Evolutionary conservation across 2,113 vertebrate species (phyloP).

Genomic region (Anoura caudifer): DNA sequence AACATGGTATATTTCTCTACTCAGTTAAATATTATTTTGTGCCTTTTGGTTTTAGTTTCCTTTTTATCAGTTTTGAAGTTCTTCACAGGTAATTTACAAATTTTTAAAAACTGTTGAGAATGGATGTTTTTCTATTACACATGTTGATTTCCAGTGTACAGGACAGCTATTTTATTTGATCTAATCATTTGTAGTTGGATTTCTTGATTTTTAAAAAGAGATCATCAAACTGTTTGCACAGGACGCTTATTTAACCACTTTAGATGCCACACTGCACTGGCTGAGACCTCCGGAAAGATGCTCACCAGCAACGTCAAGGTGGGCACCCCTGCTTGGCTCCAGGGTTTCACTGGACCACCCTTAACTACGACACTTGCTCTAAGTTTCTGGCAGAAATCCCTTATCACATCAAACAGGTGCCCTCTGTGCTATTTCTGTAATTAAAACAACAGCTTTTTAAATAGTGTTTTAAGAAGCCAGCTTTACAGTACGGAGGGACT

Average conservation of each 20-base stretch:
- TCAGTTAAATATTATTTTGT: background rate
- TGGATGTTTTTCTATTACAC: background rate
- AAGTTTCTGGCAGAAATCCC: background rate
- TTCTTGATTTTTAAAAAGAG: background rate
- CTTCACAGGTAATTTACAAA: background rate
- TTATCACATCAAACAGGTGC: background rate
- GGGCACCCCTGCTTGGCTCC: background rate
- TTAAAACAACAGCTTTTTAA: background rate
- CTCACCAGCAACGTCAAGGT: background rate
- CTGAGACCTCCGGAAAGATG: background rate
- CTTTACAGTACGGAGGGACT: background rate
- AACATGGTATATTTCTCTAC: background rate
- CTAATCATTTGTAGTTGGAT: background rate
- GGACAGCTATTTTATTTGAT: background rate
- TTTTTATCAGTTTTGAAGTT: background rate
- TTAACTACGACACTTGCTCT: background rate
- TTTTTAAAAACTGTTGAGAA: background rate
- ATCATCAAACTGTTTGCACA: background rate
- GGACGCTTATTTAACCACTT: background rate
- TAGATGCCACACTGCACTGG: background rate
- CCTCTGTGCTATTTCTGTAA: background rate
- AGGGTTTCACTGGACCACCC: background rate
- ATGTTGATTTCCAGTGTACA: background rate
- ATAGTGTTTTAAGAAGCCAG: background rate
- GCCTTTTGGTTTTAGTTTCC: background rate